A percentile compares a stretch with the other conserved stretches of the same genome.
Evolutionary conservation across 2,113 vertebrate genomes (phyloP).

Genomic region (Corythoichthys haematopterus): DNA sequence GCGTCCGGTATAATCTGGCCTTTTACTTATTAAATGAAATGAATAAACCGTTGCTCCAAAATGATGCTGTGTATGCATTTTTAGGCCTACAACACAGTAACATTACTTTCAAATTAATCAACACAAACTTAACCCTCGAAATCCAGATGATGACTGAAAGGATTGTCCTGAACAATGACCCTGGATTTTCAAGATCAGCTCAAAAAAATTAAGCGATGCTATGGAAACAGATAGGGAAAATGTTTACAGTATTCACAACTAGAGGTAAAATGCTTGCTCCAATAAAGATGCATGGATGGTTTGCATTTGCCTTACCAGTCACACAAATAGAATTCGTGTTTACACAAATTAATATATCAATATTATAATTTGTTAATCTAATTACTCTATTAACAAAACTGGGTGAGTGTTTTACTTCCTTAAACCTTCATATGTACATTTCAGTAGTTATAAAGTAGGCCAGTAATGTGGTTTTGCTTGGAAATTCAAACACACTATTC

Average conservation of each 20-base stretch:
- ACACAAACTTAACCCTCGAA: constrained; percentile 12
- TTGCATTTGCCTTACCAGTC: constrained; percentile 8
- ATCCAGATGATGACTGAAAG: constrained; percentile 41
- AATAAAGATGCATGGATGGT: constrained; percentile 2
- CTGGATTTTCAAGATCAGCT: constrained; percentile 17
- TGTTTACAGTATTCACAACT: constrained; percentile 5
- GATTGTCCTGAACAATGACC: constrained; percentile 48
- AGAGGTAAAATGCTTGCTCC: not conserved
- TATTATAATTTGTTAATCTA: constrained; percentile 21
- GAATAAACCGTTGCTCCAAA: not conserved
- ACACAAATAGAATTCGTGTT: constrained; percentile 22
- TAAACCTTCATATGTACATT: constrained; percentile 29
- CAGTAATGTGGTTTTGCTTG: constrained; percentile 16
- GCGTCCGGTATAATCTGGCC: no score
- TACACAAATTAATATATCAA: constrained; percentile 18
- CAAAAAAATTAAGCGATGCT: not conserved
- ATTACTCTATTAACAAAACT: constrained; percentile 29
- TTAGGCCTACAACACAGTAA: constrained; percentile 26
- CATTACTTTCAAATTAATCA: constrained; percentile 15
- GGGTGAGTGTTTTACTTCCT: constrained; percentile 25
- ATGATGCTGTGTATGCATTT: not conserved
- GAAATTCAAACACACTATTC: not conserved
- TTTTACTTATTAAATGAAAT: not conserved
- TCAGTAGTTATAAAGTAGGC: constrained; percentile 26
- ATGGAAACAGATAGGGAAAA: constrained; percentile 24